phyloP scores from a whole-genome alignment of 2,888 invertebrate species.

The Julus scanicus region DNA sequence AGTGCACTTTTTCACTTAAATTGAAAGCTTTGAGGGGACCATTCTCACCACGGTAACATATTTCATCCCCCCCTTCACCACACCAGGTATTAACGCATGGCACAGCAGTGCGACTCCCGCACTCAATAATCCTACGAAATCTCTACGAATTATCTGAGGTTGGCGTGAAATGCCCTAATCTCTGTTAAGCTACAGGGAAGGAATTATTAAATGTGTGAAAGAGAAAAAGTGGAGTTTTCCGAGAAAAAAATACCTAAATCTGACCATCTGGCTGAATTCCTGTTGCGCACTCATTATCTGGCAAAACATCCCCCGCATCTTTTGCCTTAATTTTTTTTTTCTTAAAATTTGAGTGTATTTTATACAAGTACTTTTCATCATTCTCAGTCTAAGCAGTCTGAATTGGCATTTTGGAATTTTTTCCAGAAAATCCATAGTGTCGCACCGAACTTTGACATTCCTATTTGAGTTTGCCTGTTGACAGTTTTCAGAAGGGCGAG shows the following conservation, averaged over 20 bases:
- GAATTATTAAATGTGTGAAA: slow-evolving; percentile 35
- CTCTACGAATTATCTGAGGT: slow-evolving; percentile 31
- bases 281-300: slow-evolving; percentile 38
- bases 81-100: slow-evolving; percentile 35
- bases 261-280: slow-evolving; percentile 36
- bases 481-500: background rate
- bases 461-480: background rate
- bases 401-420: background rate
- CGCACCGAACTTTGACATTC: background rate
- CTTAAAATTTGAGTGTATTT: background rate
- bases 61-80: slow-evolving; percentile 44
- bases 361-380: background rate
- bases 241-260: slow-evolving; percentile 5
- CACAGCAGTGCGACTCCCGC: slow-evolving; percentile 40
- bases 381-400: background rate
- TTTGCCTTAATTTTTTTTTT: slow-evolving; percentile 1
- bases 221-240: background rate
- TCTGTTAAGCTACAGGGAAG: slow-evolving; percentile 42
- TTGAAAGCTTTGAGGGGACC: slow-evolving; percentile 31
- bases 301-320: background rate
- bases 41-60: slow-evolving; percentile 43
- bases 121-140: slow-evolving; percentile 35
- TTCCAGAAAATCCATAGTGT: background rate
- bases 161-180: slow-evolving; percentile 45
- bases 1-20: slow-evolving; percentile 45